These are phyloP conservation scores for Bellardia bayeri DNA, from an alignment of 2,888 invertebrate species.

Conservation along the genomic window DNA sequence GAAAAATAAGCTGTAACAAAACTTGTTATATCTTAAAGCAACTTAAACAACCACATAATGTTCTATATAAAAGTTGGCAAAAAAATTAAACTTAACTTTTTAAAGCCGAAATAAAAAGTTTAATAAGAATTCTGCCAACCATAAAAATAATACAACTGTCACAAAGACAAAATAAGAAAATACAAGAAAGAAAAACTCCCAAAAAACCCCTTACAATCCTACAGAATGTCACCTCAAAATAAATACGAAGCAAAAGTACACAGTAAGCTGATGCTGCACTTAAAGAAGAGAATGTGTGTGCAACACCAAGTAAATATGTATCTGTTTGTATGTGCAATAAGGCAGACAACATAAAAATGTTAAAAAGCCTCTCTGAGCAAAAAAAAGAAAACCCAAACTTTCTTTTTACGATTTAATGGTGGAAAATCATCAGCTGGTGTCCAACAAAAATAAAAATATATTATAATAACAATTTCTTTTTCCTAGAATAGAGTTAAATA, in stretches of 20 bases:
- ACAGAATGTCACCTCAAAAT: slow-evolving; percentile 60
- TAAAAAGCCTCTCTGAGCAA: slow-evolving; percentile 13
- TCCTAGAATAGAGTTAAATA: slow-evolving; percentile 38
- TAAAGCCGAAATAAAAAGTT: background rate
- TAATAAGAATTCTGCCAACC: slow-evolving; percentile 15
- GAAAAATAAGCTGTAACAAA: too few relatives aligned
- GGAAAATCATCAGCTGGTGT: slow-evolving; percentile 68
- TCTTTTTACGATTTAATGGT: slow-evolving; percentile 58
- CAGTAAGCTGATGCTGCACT: slow-evolving; percentile 15
- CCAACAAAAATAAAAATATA: slow-evolving; percentile 44
- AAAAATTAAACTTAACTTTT: background rate
- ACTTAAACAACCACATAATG: too few relatives aligned
- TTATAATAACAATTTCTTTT: slow-evolving; percentile 1
- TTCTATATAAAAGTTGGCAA: too few relatives aligned
- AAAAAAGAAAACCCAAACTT: background rate
- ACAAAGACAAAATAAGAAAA: slow-evolving; percentile 39
- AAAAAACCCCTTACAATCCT: slow-evolving; percentile 56
- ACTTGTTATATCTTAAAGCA: too few relatives aligned
- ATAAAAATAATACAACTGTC: slow-evolving; percentile 20
- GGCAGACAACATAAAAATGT: slow-evolving; percentile 50
- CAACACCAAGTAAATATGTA: background rate
- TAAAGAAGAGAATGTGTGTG: slow-evolving; percentile 4
- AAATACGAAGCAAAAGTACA: background rate
- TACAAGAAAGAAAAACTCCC: slow-evolving; percentile 4
- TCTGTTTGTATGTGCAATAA: slow-evolving; percentile 25